Conservation (phyloP, 2,797 vertebrate species). For the Ibycter americanus region DNA sequence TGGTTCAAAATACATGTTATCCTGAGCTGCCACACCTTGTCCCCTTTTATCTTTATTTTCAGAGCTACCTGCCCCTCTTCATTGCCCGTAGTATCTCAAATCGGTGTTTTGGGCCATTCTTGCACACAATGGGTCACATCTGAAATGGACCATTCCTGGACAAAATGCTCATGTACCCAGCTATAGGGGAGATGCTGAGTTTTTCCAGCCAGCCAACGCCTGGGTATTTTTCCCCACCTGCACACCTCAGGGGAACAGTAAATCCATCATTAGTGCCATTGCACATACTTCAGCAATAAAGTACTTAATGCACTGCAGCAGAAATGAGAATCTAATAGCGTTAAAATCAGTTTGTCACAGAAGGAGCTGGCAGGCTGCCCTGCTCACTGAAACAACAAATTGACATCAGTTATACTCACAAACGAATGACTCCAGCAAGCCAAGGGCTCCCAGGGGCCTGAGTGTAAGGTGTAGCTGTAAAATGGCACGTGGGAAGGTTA, state of each 20-base stretch:
- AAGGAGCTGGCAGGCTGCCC: conserved; percentile 33
- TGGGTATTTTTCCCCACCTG: neutral
- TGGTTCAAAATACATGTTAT: neutral
- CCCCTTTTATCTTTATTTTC: neutral
- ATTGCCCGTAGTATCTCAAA: neutral
- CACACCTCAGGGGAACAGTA: neutral
- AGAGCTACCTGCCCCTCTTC: neutral
- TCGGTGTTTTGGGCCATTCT: neutral
- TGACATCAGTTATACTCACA: neutral
- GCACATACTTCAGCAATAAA: conserved; percentile 21
- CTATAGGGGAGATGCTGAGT: neutral
- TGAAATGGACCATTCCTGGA: neutral
- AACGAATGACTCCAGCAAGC: neutral
- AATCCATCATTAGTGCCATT: neutral
- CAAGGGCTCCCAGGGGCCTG: neutral
- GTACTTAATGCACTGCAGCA: neutral
- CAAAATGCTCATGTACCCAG: neutral
- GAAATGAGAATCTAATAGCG: neutral
- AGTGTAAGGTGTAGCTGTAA: neutral
- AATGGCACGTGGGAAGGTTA: neutral
- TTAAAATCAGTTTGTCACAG: conserved; percentile 51
- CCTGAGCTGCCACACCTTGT: neutral
- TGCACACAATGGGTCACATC: neutral
- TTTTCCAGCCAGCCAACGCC: neutral
- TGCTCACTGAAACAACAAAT: conserved; percentile 25